Percentiles rank a stretch among this genome's conserved stretches.
Evolutionary conservation across 2,113 vertebrate genomes (phyloP).

Genomic region (Pungitius pungitius): DNA sequence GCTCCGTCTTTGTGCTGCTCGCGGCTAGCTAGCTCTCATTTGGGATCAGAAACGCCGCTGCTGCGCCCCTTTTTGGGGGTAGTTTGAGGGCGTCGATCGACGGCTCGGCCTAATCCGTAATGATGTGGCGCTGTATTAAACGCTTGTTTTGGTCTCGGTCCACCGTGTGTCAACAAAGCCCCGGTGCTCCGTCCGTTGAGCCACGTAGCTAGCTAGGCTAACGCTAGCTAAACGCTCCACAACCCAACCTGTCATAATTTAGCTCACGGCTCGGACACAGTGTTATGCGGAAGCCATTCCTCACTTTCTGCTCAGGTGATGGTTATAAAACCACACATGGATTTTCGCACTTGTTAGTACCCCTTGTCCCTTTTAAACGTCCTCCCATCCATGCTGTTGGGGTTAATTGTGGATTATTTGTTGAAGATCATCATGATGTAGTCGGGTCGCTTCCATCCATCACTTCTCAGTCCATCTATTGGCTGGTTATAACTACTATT

Average conservation of each 20-base stretch:
- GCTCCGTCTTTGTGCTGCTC: conserved; percentile 83
- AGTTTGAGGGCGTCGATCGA: too few relatives aligned
- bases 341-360: too few relatives aligned
- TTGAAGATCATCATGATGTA: conserved; percentile 49
- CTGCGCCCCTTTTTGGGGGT: not conserved
- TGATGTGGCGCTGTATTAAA: not conserved
- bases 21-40: conserved; percentile 25
- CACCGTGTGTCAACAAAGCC: conserved; percentile 58
- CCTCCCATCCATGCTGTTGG: not conserved
- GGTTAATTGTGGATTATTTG: conserved; percentile 40
- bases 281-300: conserved; percentile 59
- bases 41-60: too few relatives aligned
- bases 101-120: not conserved
- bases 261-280: conserved; percentile 49
- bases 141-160: not conserved
- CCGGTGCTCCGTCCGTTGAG: conserved; percentile 45
- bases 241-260: conserved; percentile 71
- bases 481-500: not conserved
- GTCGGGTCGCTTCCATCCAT: conserved; percentile 40
- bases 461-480: conserved; percentile 30
- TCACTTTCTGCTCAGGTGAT: not conserved
- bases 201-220: conserved; percentile 47
- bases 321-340: not conserved
- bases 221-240: conserved; percentile 50
- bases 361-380: not conserved